phyloP scores from a whole-genome alignment of 2,888 invertebrate genomes.

The Leucoma salicis region DNA sequence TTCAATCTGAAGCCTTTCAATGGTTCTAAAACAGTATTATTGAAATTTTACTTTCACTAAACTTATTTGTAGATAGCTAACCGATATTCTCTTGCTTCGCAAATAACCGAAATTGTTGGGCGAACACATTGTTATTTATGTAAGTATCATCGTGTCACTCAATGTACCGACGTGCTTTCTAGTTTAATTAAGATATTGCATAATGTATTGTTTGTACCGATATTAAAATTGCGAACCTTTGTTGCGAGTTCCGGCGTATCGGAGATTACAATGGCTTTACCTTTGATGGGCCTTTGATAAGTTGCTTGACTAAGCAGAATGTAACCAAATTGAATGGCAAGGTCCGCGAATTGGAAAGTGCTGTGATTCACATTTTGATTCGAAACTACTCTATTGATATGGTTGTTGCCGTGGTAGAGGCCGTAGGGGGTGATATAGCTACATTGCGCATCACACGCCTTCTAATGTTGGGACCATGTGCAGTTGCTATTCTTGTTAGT shows the following conservation, averaged over 20 bases:
- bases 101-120: conserved; percentile 63
- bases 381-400: too few relatives aligned
- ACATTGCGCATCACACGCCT: too few relatives aligned
- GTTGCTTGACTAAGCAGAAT: conserved; percentile 22
- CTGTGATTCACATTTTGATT: too few relatives aligned
- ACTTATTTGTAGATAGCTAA: conserved; percentile 51
- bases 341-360: conserved; percentile 25
- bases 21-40: conserved; percentile 61
- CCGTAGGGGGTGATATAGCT: too few relatives aligned
- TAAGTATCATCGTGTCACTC: conserved; percentile 14
- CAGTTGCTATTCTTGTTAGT: too few relatives aligned
- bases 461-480: too few relatives aligned
- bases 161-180: conserved; percentile 49
- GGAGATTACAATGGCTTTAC: conserved; percentile 28
- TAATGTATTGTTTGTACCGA: conserved; percentile 43
- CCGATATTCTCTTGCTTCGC: conserved; percentile 48
- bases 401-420: too few relatives aligned
- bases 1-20: conserved; percentile 51
- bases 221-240: conserved; percentile 33
- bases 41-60: conserved; percentile 73
- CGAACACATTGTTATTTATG: conserved; percentile 33
- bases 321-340: conserved; percentile 19
- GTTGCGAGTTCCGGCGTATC: conserved; percentile 33
- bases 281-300: conserved; percentile 16
- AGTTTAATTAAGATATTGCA: conserved; percentile 53